Evolutionary conservation across 2,888 invertebrate genomes (phyloP), one percentile per base, ranked within the genome.

Genomic region (Ferdinandea cuprea): DNA sequence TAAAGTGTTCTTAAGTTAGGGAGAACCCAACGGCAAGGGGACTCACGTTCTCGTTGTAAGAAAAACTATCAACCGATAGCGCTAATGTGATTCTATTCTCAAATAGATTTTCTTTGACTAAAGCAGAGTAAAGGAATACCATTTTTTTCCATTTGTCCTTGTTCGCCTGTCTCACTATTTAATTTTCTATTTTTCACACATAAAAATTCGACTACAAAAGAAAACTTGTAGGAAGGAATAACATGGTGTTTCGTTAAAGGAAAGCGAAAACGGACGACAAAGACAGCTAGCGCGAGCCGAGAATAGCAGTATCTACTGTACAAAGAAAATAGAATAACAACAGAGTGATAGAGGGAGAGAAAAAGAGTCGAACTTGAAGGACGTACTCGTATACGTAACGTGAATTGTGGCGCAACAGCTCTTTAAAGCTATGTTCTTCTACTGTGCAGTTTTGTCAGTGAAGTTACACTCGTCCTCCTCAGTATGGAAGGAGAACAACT

Each of bases 171-270:
- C 58, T 58, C 59, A 61, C 58, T 44, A 66, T 77, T 83, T 72
- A 83, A 77, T 83, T 83, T 71, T 81, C 71, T 61, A 77, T 71
- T 81, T 76, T 72, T 77, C 77, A 71, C 77, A 83, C 81, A 77
- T 61, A 83, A 83, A 81, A 83, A 77, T 77, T 83, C 81, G 71
- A 83, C 77, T 77, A 83, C 71, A 83, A 83, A 83, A 72, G 81
- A 68, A 77, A 77, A 77, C 66, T 77, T 61, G 50, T 65, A n/a
- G n/a, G 59, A 35, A 77, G 48, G 50, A 77, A 71, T 66, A 83
- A 77, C 81, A 83, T 83, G 77, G 66, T 83, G 71, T 76, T 81
- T 77, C 71, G 81, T 56, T 58, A 35, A 65, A 17, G 19, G 65
- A 80, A 15, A 30, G 46, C 40, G 35, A 56, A 42, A 44, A 44